Percentiles rank a stretch among this genome's conserved stretches.
phyloP scores from a whole-genome alignment of 2,888 invertebrate species.

The Coelogynopora nodosa region DNA sequence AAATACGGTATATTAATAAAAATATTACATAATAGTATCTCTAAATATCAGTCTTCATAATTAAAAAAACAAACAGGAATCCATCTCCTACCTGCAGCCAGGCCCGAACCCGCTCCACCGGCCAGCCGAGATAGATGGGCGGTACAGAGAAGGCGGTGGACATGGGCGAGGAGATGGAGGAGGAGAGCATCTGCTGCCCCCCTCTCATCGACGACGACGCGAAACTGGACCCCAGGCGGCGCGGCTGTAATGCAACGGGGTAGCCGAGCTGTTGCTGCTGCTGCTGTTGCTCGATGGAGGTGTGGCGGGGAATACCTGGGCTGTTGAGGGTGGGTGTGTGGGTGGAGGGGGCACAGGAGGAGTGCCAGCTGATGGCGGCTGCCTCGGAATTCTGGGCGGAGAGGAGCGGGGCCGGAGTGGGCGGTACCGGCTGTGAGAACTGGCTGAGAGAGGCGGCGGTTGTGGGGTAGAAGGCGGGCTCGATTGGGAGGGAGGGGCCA shows the following conservation, averaged over 20 bases:
- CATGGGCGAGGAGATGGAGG: background rate
- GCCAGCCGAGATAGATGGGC: background rate
- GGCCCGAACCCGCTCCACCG: background rate
- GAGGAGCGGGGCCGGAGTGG: background rate
- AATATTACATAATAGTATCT: too few species aligned
- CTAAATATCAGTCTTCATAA: too few species aligned
- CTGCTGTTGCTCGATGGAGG: too few species aligned
- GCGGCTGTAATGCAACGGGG: too few species aligned
- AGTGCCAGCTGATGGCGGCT: background rate
- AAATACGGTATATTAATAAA: too few species aligned
- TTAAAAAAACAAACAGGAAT: too few species aligned
- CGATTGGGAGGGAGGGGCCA: too few species aligned
- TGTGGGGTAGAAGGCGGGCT: too few species aligned
- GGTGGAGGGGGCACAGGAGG: background rate
- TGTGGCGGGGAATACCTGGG: background rate
- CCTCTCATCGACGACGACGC: too few species aligned
- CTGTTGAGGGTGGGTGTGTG: background rate
- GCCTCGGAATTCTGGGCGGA: too few species aligned
- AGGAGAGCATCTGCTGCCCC: background rate
- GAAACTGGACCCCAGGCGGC: too few species aligned
- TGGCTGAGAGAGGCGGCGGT: background rate
- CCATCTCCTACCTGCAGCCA: too few species aligned
- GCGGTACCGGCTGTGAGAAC: background rate
- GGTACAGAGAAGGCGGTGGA: background rate
- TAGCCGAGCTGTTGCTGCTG: background rate